phyloP scores from a whole-genome alignment of 2,797 vertebrate species.

The Takifugu rubripes region DNA sequence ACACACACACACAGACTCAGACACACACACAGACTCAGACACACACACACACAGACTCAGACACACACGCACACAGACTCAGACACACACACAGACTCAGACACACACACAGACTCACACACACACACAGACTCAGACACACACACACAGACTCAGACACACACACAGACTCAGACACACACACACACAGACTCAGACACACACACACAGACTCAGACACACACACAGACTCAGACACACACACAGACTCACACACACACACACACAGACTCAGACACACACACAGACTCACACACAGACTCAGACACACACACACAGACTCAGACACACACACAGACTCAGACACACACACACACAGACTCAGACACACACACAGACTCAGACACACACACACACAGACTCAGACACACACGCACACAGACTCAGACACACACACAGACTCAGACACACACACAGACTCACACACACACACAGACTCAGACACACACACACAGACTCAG shows the following conservation, averaged over 20 bases:
- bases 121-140: no score
- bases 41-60: no score
- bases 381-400: slow-evolving; percentile 1
- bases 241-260: neutral
- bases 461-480: slow-evolving; percentile 4
- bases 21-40: neutral
- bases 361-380: neutral
- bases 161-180: no score
- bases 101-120: no score
- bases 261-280: neutral
- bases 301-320: no score
- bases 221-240: no score
- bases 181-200: no score
- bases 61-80: neutral
- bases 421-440: neutral
- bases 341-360: slow-evolving; percentile 2
- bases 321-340: no score
- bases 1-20: slow-evolving; percentile 1
- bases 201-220: no score
- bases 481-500: neutral
- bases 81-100: neutral
- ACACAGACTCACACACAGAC: no score
- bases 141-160: no score
- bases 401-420: neutral
- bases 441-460: neutral